Percentiles rank a stretch among this genome's conserved stretches.
Evolutionary conservation across 2,888 invertebrate genomes (phyloP).

Genomic region (Amphipoea lucens): DNA sequence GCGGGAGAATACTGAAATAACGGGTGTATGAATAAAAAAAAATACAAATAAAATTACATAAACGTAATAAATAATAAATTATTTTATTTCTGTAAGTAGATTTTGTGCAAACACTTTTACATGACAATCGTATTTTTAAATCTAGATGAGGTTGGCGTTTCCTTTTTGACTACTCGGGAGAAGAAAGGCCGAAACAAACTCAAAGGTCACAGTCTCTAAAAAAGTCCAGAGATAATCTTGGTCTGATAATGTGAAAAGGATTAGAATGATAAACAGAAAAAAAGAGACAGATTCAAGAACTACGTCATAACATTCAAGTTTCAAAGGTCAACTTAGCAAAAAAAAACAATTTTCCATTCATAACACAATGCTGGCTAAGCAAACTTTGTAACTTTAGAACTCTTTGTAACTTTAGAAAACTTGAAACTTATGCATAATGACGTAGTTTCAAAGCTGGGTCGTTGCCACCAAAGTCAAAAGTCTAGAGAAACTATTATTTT

Average conservation of each 20-base stretch:
- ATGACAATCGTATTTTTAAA: too few relatives aligned
- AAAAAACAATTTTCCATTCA: slow-evolving; percentile 29
- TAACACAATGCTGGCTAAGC: slow-evolving; percentile 10
- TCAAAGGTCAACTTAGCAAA: neutral
- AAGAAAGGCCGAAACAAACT: too few relatives aligned
- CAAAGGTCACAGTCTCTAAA: too few relatives aligned
- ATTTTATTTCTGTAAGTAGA: too few relatives aligned
- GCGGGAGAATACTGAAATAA: neutral
- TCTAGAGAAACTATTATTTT: slow-evolving; percentile 25
- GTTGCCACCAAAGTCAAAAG: slow-evolving; percentile 34
- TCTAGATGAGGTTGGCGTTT: too few relatives aligned
- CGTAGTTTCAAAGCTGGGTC: slow-evolving; percentile 30
- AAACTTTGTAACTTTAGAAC: too few relatives aligned
- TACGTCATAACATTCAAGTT: neutral
- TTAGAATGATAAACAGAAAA: neutral
- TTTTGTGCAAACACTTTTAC: too few relatives aligned
- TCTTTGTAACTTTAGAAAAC: slow-evolving; percentile 42
- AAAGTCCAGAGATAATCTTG: too few relatives aligned
- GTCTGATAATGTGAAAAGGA: neutral
- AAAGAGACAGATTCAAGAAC: neutral
- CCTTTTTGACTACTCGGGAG: too few relatives aligned
- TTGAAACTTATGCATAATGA: slow-evolving; percentile 48
- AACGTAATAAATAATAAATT: too few relatives aligned
- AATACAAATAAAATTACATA: too few relatives aligned
- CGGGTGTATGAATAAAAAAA: too few relatives aligned